A percentile compares a stretch with the other conserved stretches of the same genome.
These are phyloP conservation scores for Hypomecis punctinalis DNA, from an alignment of 2,888 invertebrate genomes.

Conservation along the genomic window DNA sequence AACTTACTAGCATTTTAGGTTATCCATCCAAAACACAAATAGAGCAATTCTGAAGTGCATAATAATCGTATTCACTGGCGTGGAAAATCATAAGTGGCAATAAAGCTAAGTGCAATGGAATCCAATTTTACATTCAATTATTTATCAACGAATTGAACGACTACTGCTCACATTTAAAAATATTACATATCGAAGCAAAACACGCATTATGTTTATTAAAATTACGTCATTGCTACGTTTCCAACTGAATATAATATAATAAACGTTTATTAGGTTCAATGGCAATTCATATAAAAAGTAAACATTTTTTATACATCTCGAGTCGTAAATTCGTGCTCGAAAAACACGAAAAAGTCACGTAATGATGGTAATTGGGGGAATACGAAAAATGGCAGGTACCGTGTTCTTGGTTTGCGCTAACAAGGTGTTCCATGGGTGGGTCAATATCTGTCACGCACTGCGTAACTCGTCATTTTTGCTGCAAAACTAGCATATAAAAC, in stretches of 20 bases:
- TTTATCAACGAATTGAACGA: conserved; percentile 18
- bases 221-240: conserved; percentile 22
- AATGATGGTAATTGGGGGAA: conserved; percentile 23
- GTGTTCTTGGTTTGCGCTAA: conserved; percentile 27
- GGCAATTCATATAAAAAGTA: conserved; percentile 9
- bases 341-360: conserved; percentile 31
- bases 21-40: conserved; percentile 28
- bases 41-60: conserved; percentile 5
- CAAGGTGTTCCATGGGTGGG: conserved; percentile 23
- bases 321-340: conserved; percentile 5
- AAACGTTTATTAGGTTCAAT: conserved; percentile 6
- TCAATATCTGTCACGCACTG: conserved; percentile 10
- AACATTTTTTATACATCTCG: conserved; percentile 6
- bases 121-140: conserved; percentile 20
- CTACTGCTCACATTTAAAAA: conserved; percentile 10
- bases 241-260: conserved; percentile 6
- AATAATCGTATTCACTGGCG: conserved; percentile 17
- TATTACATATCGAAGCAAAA: conserved; percentile 11
- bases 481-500: background rate
- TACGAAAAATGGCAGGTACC: conserved; percentile 22
- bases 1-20: conserved; percentile 37
- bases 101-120: conserved; percentile 23
- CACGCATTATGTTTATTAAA: conserved; percentile 18
- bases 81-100: conserved; percentile 25
- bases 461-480: background rate